Evolutionary conservation across 2,113 vertebrate genomes (phyloP).

Genomic region (Petrocephalus microphthalmus): DNA sequence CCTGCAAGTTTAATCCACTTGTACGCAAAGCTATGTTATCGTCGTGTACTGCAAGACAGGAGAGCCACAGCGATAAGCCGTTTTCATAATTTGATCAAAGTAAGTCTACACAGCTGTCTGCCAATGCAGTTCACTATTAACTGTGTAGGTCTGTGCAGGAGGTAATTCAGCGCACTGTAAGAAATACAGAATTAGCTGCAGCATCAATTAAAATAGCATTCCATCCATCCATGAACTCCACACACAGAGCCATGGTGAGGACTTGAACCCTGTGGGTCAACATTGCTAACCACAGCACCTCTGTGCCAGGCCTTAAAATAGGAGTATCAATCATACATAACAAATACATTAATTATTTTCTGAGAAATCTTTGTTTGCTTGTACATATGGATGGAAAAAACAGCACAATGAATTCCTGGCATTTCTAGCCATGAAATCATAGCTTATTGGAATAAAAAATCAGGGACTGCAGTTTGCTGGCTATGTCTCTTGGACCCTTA

Average conservation of each 20-base stretch:
- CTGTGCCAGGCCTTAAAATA: background rate
- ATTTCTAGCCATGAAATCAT: background rate
- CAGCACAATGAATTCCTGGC: background rate
- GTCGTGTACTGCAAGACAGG: background rate
- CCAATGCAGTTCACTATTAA: background rate
- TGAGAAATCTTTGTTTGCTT: background rate
- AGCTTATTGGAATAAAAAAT: background rate
- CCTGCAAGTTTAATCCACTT: background rate
- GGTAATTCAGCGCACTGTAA: background rate
- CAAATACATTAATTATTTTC: background rate
- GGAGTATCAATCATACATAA: background rate
- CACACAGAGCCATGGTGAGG: background rate
- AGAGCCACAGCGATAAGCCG: background rate
- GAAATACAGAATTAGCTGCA: too few relatives aligned
- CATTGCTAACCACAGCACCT: background rate
- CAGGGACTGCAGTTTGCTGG: constrained; percentile 2
- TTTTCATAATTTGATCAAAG: background rate
- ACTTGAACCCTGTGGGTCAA: background rate
- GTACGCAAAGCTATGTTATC: background rate
- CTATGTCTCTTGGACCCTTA: constrained; percentile 15
- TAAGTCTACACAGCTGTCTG: background rate
- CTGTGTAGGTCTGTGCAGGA: background rate
- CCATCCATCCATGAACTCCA: background rate
- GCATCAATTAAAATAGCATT: background rate
- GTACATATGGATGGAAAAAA: background rate